Evolutionary conservation across 1,140 invertebrate species (phyloP), one percentile per base, ranked within the genome.

Genomic region (Platorchestia sp.): DNA sequence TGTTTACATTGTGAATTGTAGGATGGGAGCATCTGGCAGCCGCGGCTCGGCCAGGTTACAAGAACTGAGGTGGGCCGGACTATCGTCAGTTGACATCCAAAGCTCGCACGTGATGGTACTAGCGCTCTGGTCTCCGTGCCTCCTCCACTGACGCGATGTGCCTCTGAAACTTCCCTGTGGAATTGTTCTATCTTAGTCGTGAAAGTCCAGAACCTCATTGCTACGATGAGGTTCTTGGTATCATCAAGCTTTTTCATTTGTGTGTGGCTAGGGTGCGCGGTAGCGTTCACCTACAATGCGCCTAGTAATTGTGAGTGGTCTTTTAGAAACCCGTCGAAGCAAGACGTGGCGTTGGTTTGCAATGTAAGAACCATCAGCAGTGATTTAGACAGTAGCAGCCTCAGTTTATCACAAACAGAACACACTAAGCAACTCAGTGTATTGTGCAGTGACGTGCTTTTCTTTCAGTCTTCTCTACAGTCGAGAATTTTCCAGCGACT

Each of bases 381-480:
- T 93, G 97, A 97, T 47, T 96, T 97, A 86, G 96, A 96, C 91
- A 96, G 95, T 90, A 96, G 96, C 22, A 97, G 97, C 95, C 97
- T 97, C 75, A 97, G 96, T 95, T 96, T 97, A 16, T 97, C 97
- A 0, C 97, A 97, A 95, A 97, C 98, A 36, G 98, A 99, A 97
- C 98, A 98, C 75, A 98, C 98, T 89, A 97, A 98, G 19, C 97
- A 97, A 95, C 97, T 99, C 95, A 97, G 97, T 93, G 97, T 99
- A 36, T 97, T 98, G 95, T 99, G 99, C 97, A 98, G 98, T 97
- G 98, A 98, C 96, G 97, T 98, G 43, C 97, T 98, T 96, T 98
- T 98, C 86, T 98, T 98, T 97, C 98, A 99, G 97, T 99, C 98
- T 97, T 97, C 98, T 51, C 97, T 99, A 42, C 97, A 98, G 53